A percentile compares a stretch with the other conserved stretches of the same genome.
phyloP scores from a whole-genome alignment of 1,140 invertebrate species.

The Zaprionus lachaisei region DNA sequence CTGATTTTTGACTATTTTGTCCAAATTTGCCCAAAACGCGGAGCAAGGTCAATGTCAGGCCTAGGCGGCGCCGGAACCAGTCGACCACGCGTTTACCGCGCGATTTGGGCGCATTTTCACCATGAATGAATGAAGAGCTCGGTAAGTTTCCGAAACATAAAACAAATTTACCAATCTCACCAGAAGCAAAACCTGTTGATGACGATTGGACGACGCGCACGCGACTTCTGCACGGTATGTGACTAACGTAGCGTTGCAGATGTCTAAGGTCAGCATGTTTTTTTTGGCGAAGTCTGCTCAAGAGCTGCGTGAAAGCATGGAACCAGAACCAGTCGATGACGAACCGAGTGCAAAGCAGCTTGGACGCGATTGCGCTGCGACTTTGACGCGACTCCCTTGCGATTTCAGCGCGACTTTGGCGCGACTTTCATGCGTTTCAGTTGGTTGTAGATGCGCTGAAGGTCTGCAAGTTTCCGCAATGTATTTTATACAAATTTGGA shows the following conservation, averaged over 20 bases:
- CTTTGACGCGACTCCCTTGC: not conserved
- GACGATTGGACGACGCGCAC: not conserved
- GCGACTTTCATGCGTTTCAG: constrained; percentile 7
- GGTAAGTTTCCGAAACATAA: not conserved
- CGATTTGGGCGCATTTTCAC: constrained; percentile 8
- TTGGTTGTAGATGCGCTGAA: constrained; percentile 34
- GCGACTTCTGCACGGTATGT: not conserved
- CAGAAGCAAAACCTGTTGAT: not conserved
- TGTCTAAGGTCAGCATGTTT: not conserved
- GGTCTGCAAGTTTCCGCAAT: constrained; percentile 58
- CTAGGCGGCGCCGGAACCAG: constrained; percentile 24
- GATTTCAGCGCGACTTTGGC: not conserved
- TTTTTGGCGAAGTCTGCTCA: not conserved
- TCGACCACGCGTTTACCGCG: not conserved
- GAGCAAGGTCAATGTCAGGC: constrained; percentile 71
- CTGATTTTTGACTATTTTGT: constrained; percentile 38
- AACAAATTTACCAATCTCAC: not conserved
- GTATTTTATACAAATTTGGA: constrained; percentile 53
- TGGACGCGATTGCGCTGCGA: not conserved
- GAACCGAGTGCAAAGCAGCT: not conserved
- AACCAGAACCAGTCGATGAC: constrained; percentile 30
- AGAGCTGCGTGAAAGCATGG: constrained; percentile 16
- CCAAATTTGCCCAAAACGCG: constrained; percentile 57
- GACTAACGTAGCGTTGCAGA: not conserved
- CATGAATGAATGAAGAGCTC: not conserved